Percentiles rank a stretch among this genome's conserved stretches.
These are phyloP conservation scores for Vireo griseus DNA, from an alignment of 2,797 vertebrate species.

Conservation along the genomic window DNA sequence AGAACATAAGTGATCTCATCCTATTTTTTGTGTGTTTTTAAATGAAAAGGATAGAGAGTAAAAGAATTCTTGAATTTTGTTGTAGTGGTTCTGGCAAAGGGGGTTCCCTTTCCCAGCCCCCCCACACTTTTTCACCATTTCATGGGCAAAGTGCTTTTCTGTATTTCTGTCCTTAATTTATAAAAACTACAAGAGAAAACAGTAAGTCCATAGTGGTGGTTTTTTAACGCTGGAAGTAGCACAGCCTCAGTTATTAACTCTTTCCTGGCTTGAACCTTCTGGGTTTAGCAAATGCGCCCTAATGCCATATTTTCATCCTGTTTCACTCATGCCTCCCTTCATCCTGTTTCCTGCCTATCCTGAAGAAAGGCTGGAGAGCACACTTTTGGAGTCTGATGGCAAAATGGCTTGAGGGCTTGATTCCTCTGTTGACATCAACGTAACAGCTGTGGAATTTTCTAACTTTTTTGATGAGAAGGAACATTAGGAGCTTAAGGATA, in stretches of 20 bases:
- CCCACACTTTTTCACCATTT: background rate
- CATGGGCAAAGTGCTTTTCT: background rate
- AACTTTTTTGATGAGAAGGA: background rate
- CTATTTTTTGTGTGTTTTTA: background rate
- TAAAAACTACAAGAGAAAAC: too few relatives aligned
- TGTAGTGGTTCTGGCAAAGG: background rate
- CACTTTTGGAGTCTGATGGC: background rate
- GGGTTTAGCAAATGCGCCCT: background rate
- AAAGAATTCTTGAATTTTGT: background rate
- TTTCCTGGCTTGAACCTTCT: background rate
- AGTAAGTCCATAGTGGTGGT: too few relatives aligned
- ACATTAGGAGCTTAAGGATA: background rate
- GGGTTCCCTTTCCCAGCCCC: rapidly evolving
- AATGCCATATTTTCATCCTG: background rate
- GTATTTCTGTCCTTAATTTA: too few relatives aligned
- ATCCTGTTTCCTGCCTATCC: background rate
- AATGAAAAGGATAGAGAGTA: background rate
- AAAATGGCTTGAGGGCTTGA: background rate
- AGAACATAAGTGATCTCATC: background rate
- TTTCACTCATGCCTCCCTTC: background rate
- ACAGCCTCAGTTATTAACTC: background rate
- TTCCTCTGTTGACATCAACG: background rate
- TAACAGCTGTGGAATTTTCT: background rate
- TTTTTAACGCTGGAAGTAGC: too few relatives aligned
- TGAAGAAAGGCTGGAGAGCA: background rate